Conservation (phyloP, 1,140 invertebrate species). For the Tyrophagus putrescentiae region DNA sequence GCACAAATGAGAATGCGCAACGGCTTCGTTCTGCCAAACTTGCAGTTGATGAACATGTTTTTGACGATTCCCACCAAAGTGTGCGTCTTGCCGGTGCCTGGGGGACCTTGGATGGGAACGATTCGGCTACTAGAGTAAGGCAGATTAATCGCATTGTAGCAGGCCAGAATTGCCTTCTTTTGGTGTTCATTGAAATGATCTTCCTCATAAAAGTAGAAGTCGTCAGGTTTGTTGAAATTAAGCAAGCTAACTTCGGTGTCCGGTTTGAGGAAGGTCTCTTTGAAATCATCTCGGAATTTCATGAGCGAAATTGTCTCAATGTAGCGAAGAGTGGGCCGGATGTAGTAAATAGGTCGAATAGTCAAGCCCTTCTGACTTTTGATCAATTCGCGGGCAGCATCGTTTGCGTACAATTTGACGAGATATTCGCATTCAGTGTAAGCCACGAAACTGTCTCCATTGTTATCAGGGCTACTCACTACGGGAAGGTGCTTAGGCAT, state of each 20-base stretch:
- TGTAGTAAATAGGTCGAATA: constrained; percentile 1
- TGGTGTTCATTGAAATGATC: neutral
- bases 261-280: neutral
- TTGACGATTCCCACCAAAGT: constrained; percentile 49
- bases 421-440: neutral
- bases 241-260: no score
- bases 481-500: neutral
- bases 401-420: neutral
- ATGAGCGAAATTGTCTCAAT: neutral
- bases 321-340: neutral
- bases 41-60: constrained; percentile 35
- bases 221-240: neutral
- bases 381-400: neutral
- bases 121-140: neutral
- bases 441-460: neutral
- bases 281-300: neutral
- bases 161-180: neutral
- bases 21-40: constrained; percentile 23
- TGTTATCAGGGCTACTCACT: neutral
- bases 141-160: neutral
- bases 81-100: constrained; percentile 53
- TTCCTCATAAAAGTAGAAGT: neutral
- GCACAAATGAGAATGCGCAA: constrained; percentile 54
- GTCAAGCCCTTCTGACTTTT: neutral
- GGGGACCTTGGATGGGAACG: constrained; percentile 50